phyloP scores from a whole-genome alignment of 2,113 vertebrate genomes.

The Struthio camelus region DNA sequence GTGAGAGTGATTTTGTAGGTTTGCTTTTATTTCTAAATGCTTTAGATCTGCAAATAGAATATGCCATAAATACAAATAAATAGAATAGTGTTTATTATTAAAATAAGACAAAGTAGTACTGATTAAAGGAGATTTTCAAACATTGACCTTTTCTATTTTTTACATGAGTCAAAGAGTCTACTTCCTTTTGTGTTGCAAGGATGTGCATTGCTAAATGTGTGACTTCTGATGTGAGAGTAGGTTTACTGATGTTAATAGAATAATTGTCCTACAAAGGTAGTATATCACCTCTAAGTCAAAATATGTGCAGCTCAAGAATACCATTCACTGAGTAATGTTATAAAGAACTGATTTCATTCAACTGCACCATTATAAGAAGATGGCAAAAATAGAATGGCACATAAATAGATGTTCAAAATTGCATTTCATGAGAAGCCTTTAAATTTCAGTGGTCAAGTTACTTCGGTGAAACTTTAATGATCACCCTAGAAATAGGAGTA shows the following conservation, averaged over 20 bases:
- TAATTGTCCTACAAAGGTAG: not conserved
- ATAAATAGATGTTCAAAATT: not conserved
- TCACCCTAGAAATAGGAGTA: not conserved
- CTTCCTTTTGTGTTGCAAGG: not conserved
- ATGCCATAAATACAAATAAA: not conserved
- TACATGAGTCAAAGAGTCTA: not conserved
- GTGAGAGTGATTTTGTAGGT: accelerated
- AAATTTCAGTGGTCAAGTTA: not conserved
- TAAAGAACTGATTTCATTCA: not conserved
- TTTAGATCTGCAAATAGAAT: not conserved
- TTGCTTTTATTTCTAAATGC: not conserved
- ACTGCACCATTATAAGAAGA: not conserved
- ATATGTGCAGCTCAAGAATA: not conserved
- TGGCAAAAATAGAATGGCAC: not conserved
- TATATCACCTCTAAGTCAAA: not conserved
- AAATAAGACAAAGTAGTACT: not conserved
- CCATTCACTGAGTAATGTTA: not conserved
- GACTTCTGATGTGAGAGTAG: not conserved
- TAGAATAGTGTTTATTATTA: not conserved
- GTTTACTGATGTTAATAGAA: not conserved
- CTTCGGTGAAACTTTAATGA: not conserved
- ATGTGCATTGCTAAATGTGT: not conserved
- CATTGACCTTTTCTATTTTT: not conserved
- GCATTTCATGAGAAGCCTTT: not conserved
- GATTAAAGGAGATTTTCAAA: not conserved